A percentile compares a stretch with the other conserved stretches of the same genome.
Conservation (phyloP, 2,888 invertebrate genomes). For the Eugnorisma glareosa region DNA sequence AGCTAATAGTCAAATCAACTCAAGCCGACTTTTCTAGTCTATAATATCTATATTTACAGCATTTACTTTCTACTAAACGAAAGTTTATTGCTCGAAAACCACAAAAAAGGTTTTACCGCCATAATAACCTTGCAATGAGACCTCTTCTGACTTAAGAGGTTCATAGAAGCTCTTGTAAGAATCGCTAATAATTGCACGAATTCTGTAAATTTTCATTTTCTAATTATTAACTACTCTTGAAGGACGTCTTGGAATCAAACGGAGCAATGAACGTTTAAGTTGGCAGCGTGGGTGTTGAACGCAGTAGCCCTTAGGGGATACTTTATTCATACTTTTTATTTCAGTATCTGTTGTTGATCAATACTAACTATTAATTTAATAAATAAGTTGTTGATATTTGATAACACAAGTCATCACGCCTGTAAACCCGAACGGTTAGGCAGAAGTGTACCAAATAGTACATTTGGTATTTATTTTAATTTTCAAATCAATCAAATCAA, state of each 20-base stretch:
- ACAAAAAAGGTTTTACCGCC: slow-evolving; percentile 31
- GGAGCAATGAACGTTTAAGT: slow-evolving; percentile 50
- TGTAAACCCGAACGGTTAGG: background rate
- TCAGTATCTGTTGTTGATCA: slow-evolving; percentile 14
- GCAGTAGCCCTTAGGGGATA: slow-evolving; percentile 33
- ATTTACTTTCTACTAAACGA: slow-evolving; percentile 45
- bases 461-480: no score
- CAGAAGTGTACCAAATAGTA: background rate
- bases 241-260: slow-evolving; percentile 53
- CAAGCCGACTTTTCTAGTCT: slow-evolving; percentile 19
- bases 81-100: slow-evolving; percentile 47
- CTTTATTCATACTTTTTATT: slow-evolving; percentile 19
- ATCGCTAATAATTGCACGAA: slow-evolving; percentile 2
- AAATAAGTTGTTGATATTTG: background rate
- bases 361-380: background rate
- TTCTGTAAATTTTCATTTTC: slow-evolving; percentile 25
- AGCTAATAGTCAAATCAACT: slow-evolving; percentile 12
- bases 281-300: slow-evolving; percentile 30
- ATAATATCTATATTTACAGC: slow-evolving; percentile 23
- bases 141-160: slow-evolving; percentile 9
- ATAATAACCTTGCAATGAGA: slow-evolving; percentile 29
- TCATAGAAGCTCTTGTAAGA: slow-evolving; percentile 16
- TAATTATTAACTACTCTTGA: slow-evolving; percentile 42
- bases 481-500: no score
- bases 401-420: background rate